phyloP scores from a whole-genome alignment of 2,797 vertebrate species.

The Distichodus sexfasciatus region DNA sequence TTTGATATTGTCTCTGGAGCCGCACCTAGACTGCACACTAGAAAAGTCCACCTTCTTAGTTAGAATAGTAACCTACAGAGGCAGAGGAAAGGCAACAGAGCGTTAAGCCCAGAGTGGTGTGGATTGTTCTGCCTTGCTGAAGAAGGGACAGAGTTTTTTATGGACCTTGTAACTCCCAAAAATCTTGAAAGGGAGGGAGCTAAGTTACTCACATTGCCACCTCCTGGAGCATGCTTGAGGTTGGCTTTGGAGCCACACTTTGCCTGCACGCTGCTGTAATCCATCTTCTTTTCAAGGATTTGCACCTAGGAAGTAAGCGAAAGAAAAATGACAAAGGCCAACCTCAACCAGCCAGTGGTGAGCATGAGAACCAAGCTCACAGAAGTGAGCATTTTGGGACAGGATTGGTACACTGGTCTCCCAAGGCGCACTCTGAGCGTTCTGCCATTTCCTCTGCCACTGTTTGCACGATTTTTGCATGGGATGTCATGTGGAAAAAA shows the following conservation, averaged over 20 bases:
- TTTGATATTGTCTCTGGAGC: conserved; percentile 85
- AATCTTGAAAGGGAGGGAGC: conserved; percentile 3
- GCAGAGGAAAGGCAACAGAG: conserved; percentile 40
- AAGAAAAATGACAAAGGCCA: conserved; percentile 15
- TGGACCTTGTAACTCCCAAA: not conserved
- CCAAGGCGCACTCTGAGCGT: not conserved
- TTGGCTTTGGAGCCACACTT: conserved; percentile 88
- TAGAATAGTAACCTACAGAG: conserved; percentile 32
- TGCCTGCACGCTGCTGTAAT: conserved; percentile 83
- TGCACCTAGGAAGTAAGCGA: conserved; percentile 35
- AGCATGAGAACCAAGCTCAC: not conserved
- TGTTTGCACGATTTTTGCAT: no score
- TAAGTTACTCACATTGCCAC: conserved; percentile 79
- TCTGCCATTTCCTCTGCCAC: not conserved
- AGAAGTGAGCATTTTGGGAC: not conserved
- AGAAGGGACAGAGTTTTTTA: not conserved
- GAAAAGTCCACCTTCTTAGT: conserved; percentile 35
- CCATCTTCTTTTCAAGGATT: conserved; percentile 77
- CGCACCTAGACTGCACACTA: conserved; percentile 63
- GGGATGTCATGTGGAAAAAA: no score
- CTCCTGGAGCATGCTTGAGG: conserved; percentile 81
- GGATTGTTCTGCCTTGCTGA: conserved; percentile 17
- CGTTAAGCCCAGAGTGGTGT: conserved; percentile 8
- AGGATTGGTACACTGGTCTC: not conserved
- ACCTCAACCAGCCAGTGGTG: not conserved